A percentile compares a stretch with the other conserved stretches of the same genome.
Evolutionary conservation across 1,140 invertebrate genomes (phyloP).

Genomic region (Tetramorium alpestre): DNA sequence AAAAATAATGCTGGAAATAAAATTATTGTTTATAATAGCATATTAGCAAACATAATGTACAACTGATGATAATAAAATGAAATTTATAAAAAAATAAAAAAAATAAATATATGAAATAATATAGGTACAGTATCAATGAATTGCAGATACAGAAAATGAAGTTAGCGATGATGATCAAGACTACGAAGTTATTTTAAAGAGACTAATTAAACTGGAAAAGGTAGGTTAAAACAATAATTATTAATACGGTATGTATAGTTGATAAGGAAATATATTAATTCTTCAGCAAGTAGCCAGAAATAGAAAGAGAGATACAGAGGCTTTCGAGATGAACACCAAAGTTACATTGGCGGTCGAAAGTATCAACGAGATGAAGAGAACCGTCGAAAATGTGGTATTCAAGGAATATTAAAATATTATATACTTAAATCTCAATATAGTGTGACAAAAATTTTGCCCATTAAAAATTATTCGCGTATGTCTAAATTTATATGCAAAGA

Average conservation of each 20-base stretch:
- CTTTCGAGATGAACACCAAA: constrained; percentile 78
- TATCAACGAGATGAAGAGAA: constrained; percentile 81
- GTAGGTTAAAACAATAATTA: constrained; percentile 65
- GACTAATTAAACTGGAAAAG: constrained; percentile 83
- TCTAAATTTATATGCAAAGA: not conserved
- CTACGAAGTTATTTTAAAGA: constrained; percentile 81
- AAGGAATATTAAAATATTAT: constrained; percentile 10
- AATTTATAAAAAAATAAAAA: not conserved
- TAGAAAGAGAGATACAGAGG: constrained; percentile 79
- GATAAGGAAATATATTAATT: not conserved
- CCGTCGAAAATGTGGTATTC: constrained; percentile 79
- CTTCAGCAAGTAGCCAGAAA: constrained; percentile 80
- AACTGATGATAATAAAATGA: not conserved
- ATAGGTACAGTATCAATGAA: not conserved
- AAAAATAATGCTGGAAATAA: not conserved
- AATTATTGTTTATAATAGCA: not conserved
- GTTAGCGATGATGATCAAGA: constrained; percentile 78
- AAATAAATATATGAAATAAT: constrained; percentile 23
- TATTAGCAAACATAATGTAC: not conserved
- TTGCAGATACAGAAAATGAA: constrained; percentile 82
- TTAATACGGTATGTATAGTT: not conserved
- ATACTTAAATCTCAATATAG: not conserved
- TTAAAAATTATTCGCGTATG: not conserved
- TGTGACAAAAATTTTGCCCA: not conserved
- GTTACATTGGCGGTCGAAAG: constrained; percentile 81